These are phyloP conservation scores for Illadopsis cleaveri DNA, from an alignment of 2,113 vertebrate species.

Conservation along the genomic window DNA sequence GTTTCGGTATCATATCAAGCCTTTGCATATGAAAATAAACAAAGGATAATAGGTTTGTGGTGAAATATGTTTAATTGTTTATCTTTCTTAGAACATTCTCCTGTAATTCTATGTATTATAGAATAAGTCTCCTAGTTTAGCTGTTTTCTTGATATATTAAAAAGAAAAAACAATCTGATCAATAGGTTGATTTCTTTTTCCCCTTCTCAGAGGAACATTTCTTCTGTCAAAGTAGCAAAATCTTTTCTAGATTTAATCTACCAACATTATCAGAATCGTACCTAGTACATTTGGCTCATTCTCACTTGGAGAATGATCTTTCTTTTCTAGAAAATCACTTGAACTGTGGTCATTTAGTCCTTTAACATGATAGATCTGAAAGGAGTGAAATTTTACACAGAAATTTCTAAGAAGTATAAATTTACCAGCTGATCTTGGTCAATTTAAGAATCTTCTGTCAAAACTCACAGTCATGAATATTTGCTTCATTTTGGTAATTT, in stretches of 20 bases:
- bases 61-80: not conserved
- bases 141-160: not conserved
- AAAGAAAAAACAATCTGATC: not conserved
- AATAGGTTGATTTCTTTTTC: not conserved
- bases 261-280: not conserved
- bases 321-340: not conserved
- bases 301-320: not conserved
- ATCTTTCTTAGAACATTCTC: not conserved
- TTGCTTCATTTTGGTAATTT: not conserved
- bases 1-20: not conserved
- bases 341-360: not conserved
- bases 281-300: not conserved
- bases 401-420: not conserved
- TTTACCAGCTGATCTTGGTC: not conserved
- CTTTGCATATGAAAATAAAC: not conserved
- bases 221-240: not conserved
- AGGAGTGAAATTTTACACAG: not conserved
- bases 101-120: not conserved
- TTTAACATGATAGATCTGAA: not conserved
- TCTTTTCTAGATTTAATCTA: not conserved
- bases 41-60: not conserved
- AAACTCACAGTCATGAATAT: not conserved
- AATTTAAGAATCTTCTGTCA: not conserved
- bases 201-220: not conserved
- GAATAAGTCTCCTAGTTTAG: not conserved